Base-by-base conservation (phyloP, 2,888 invertebrate species). In the Acleris sparsana region DNA sequence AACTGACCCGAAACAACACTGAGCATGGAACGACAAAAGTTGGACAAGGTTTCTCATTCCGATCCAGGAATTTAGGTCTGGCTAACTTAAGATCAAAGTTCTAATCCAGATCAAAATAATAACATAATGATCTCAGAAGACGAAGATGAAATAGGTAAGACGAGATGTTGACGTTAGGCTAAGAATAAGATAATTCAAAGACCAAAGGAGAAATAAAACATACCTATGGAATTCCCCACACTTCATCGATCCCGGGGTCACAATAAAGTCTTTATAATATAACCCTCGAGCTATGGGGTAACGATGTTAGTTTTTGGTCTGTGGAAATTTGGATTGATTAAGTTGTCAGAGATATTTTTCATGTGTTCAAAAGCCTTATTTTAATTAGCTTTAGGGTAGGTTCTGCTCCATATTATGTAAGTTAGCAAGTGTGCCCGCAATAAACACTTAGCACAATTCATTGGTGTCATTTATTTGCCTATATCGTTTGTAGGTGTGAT, bases 61-160 rank as follows among this genome's bases (percentile, higher is more conserved):
- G 89, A 49, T 79, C 87, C 7, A 80, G 83, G 68, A 87, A 85
- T 58, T 70, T 89, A 22, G 89, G 86, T 3, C 75, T 89, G 1
- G 71, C 84, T 20, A 85, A 78, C 55, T 76, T 91, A 2, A 89
- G 86, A 70, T 69, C 86, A n/a, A 91, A 89, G 72, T 92, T 88
- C 74, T 92, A 84, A 82, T 20, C 43, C 17, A 33, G 53, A 59
- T 29, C 43, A 25, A 22, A 57, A 59, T 11, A 44, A 29, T 20
- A 29, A 25, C 49, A 52, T 61, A 63, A 44, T 43, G 22, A 46
- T 46, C 16, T 46, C 17, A 17, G 46, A 46, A 46, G n/a, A 46
- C 16, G 16, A 46, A n/a, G 46, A 46, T 13, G 39, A 13, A 13
- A 39, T 39, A n/a, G n/a, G n/a, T n/a, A 39, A 33, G 39, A 39